Conservation (phyloP, 2,797 vertebrate species). For the Dendrocincla tyrannina region DNA sequence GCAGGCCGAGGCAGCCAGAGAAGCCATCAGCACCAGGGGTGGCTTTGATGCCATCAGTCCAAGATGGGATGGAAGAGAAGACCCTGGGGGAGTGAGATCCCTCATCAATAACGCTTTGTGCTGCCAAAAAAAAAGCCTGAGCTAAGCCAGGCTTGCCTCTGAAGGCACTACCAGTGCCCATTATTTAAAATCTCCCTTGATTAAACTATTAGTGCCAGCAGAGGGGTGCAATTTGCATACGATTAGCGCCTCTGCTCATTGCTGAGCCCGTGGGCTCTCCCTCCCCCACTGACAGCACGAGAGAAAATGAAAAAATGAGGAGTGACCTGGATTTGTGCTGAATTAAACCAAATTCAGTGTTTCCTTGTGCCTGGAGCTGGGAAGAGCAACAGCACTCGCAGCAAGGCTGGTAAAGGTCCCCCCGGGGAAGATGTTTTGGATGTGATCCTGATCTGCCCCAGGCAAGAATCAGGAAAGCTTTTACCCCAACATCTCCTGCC, state of each 20-base stretch:
- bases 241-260: constrained; percentile 18
- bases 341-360: neutral
- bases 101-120: neutral
- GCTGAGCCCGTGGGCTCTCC: neutral
- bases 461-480: neutral
- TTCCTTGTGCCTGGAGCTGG: neutral
- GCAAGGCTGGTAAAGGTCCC: neutral
- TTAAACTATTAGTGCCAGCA: constrained; percentile 47
- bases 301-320: neutral
- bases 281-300: neutral
- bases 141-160: neutral
- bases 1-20: neutral
- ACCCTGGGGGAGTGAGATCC: neutral
- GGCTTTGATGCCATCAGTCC: neutral
- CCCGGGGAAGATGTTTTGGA: accelerated
- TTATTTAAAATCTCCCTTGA: constrained; percentile 58
- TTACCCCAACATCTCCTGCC: neutral
- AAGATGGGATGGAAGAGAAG: neutral
- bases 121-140: neutral
- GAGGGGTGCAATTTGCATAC: constrained; percentile 53
- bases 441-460: neutral
- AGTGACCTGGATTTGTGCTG: neutral
- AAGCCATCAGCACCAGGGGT: neutral
- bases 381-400: neutral
- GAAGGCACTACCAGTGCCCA: constrained; percentile 4